A percentile compares a stretch with the other conserved stretches of the same genome.
Evolutionary conservation across 2,888 invertebrate genomes (phyloP).

Genomic region (Trichopria drosophilae): DNA sequence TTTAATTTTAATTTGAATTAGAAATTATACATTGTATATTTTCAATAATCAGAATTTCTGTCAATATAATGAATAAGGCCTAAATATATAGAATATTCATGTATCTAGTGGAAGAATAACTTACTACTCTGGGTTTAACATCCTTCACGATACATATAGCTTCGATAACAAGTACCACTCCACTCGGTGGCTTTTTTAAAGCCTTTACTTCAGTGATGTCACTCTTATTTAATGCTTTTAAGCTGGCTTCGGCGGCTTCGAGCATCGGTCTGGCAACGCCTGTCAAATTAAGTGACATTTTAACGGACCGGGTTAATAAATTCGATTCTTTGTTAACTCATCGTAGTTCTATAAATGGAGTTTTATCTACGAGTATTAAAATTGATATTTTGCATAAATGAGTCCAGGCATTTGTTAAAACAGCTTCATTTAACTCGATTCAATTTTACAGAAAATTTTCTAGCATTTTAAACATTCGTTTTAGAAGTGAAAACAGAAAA

Average conservation of each 20-base stretch:
- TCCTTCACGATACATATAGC: slow-evolving; percentile 82
- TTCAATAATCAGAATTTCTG: neutral
- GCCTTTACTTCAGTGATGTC: slow-evolving; percentile 91
- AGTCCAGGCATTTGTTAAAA: too few relatives aligned
- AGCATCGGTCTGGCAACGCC: slow-evolving; percentile 85
- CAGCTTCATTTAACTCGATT: too few relatives aligned
- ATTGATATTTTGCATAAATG: too few relatives aligned
- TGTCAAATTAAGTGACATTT: slow-evolving; percentile 51
- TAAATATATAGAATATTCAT: slow-evolving; percentile 1
- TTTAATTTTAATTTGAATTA: slow-evolving; percentile 14
- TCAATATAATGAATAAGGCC: neutral
- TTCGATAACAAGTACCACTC: slow-evolving; percentile 81
- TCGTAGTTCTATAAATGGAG: too few relatives aligned
- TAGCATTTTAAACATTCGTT: too few relatives aligned
- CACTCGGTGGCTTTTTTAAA: slow-evolving; percentile 88
- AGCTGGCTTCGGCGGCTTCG: slow-evolving; percentile 79
- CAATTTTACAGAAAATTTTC: too few relatives aligned
- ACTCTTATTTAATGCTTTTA: slow-evolving; percentile 86
- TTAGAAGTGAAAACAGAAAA: too few relatives aligned
- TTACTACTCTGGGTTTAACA: slow-evolving; percentile 73
- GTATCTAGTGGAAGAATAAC: too few relatives aligned
- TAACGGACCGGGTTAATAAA: too few relatives aligned
- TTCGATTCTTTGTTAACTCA: too few relatives aligned
- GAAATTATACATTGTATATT: neutral
- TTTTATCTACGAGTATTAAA: too few relatives aligned